These are phyloP conservation scores for Marasmarcha lunaedactyla DNA, from an alignment of 2,888 invertebrate genomes.

Conservation along the genomic window DNA sequence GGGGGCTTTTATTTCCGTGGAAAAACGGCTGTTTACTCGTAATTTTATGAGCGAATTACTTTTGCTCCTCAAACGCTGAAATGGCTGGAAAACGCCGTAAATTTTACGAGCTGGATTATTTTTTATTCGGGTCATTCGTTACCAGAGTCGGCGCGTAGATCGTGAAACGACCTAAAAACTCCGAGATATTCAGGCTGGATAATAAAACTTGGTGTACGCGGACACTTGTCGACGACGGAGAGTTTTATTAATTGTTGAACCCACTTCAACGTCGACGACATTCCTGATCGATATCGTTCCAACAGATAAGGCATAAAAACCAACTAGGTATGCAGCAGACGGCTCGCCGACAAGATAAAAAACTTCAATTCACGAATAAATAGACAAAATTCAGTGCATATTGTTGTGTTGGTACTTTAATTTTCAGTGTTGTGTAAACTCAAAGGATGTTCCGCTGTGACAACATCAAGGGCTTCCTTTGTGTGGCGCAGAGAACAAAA, in stretches of 20 bases:
- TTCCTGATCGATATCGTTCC: conserved; percentile 49
- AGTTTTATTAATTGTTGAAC: conserved; percentile 66
- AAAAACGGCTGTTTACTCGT: conserved; percentile 67
- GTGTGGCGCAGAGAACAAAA: conserved; percentile 24
- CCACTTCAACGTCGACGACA: conserved; percentile 67
- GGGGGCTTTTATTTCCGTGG: conserved; percentile 57
- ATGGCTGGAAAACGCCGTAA: conserved; percentile 53
- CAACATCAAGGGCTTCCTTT: conserved; percentile 42
- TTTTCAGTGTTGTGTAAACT: conserved; percentile 66
- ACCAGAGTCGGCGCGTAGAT: conserved; percentile 25
- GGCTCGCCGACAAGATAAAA: conserved; percentile 57
- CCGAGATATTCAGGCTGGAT: neutral
- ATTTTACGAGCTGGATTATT: conserved; percentile 52
- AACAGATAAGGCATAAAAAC: conserved; percentile 38
- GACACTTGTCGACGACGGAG: conserved; percentile 36
- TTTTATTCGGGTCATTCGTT: conserved; percentile 52
- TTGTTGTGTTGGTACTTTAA: conserved; percentile 56
- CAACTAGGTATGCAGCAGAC: conserved; percentile 22
- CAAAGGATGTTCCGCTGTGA: conserved; percentile 51
- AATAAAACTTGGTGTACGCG: conserved; percentile 34
- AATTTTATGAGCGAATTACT: conserved; percentile 65
- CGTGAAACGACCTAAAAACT: conserved; percentile 16
- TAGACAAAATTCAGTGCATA: conserved; percentile 45
- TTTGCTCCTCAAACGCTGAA: conserved; percentile 59
- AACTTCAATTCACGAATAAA: conserved; percentile 32